phyloP scores from a whole-genome alignment of 2,797 vertebrate species.

The Microhierax caerulescens region DNA sequence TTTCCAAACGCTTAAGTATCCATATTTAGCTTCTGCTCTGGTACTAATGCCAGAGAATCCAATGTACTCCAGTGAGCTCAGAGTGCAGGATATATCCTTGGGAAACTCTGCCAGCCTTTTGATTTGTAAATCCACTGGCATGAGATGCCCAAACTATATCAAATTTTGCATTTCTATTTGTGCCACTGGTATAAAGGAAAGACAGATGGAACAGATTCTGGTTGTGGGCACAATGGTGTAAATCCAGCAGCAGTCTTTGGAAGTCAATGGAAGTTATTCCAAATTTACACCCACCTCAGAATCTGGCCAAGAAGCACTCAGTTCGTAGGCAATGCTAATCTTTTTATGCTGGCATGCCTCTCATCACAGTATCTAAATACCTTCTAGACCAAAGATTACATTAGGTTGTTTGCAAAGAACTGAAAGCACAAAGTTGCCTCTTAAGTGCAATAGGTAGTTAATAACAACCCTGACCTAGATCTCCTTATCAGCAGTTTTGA shows the following conservation, averaged over 20 bases:
- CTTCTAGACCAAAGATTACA: conserved; percentile 24
- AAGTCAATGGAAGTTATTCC: background rate
- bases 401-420: background rate
- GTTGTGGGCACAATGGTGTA: background rate
- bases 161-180: conserved; percentile 40
- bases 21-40: conserved; percentile 51
- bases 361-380: background rate
- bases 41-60: conserved; percentile 43
- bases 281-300: background rate
- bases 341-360: background rate
- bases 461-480: conserved; percentile 22
- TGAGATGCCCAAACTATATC: background rate
- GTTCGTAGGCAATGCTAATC: background rate
- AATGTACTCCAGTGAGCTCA: conserved; percentile 12
- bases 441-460: background rate
- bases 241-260: background rate
- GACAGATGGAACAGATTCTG: background rate
- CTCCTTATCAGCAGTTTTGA: background rate
- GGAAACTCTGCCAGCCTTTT: conserved; percentile 28
- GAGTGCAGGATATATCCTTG: background rate
- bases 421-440: background rate
- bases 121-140: conserved; percentile 40
- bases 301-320: background rate
- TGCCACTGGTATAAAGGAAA: conserved; percentile 6
- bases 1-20: conserved; percentile 36